A percentile compares a stretch with the other conserved stretches of the same genome.
Evolutionary conservation across 2,113 vertebrate species (phyloP).

Genomic region (Tenrec ecaudatus): DNA sequence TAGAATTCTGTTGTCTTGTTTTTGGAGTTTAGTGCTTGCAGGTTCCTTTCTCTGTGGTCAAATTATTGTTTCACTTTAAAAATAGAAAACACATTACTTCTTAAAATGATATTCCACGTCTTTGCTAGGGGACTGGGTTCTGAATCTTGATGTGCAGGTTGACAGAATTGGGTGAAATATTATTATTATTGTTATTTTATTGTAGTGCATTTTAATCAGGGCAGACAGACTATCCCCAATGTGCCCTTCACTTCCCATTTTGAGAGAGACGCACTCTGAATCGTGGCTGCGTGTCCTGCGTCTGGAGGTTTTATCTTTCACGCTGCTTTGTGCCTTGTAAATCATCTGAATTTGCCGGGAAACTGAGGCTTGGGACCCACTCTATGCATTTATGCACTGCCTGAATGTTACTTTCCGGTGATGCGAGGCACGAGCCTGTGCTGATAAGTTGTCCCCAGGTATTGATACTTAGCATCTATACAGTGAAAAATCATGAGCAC

Average conservation of each 20-base stretch:
- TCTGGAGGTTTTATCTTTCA: constrained; percentile 3
- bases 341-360: background rate
- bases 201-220: constrained; percentile 65
- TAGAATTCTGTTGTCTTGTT: background rate
- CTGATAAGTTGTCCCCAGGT: background rate
- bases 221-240: constrained; percentile 31
- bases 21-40: background rate
- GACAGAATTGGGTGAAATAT: constrained; percentile 67
- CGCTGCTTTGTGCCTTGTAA: background rate
- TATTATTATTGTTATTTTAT: constrained; percentile 33
- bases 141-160: constrained; percentile 30
- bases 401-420: background rate
- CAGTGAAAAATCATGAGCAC: background rate
- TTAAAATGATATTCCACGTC: background rate
- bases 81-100: constrained; percentile 48
- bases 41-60: background rate
- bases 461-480: background rate
- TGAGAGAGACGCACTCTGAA: constrained; percentile 42
- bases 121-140: constrained; percentile 12
- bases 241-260: constrained; percentile 51
- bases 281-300: background rate
- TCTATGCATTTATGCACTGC: background rate
- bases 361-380: background rate
- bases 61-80: background rate
- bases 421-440: background rate